Percentiles rank a stretch among this genome's conserved stretches.
Conservation (phyloP, 2,888 invertebrate genomes). For the Athetis lepigone region DNA sequence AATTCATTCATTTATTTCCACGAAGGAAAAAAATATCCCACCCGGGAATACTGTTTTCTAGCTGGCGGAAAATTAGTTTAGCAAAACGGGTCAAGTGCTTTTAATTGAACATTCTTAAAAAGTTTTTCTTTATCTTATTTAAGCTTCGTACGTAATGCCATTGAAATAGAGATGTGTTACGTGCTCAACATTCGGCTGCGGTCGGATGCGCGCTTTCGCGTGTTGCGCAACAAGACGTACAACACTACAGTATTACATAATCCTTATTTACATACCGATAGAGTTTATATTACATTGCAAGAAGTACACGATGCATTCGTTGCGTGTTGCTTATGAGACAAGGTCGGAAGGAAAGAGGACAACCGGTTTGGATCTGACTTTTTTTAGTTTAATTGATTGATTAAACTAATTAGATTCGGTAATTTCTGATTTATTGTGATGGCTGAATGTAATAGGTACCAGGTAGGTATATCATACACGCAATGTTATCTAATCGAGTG, state of each 20-base stretch:
- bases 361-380: constrained; percentile 60
- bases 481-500: constrained; percentile 30
- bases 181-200: constrained; percentile 68
- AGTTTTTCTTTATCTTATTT: too few relatives aligned
- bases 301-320: constrained; percentile 48
- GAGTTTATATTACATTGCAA: constrained; percentile 52
- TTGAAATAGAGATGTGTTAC: constrained; percentile 74
- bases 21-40: too few relatives aligned
- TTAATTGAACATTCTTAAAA: too few relatives aligned
- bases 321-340: constrained; percentile 63
- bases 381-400: constrained; percentile 61
- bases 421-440: constrained; percentile 35
- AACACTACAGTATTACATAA: constrained; percentile 51
- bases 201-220: constrained; percentile 81
- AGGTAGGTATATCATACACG: constrained; percentile 27
- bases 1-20: too few relatives aligned
- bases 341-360: constrained; percentile 75
- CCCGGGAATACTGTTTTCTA: too few relatives aligned
- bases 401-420: constrained; percentile 39
- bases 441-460: constrained; percentile 1
- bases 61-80: too few relatives aligned
- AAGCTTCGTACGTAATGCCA: constrained; percentile 61
- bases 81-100: too few relatives aligned
- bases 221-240: constrained; percentile 71
- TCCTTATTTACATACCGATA: constrained; percentile 56